phyloP scores from a whole-genome alignment of 2,797 vertebrate species.

The Pogonophryne albipinna region DNA sequence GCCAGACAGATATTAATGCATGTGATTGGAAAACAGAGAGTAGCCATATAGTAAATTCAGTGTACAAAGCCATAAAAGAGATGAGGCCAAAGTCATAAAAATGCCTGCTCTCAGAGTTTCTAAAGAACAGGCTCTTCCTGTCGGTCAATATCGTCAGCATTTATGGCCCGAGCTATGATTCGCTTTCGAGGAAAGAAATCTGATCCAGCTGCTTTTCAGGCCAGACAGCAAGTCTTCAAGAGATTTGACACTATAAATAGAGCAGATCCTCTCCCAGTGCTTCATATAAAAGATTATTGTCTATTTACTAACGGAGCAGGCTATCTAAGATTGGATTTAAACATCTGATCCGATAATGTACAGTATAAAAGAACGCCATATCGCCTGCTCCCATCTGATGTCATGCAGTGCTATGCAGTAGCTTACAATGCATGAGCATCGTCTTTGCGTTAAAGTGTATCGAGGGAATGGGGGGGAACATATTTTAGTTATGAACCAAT shows the following conservation, averaged over 20 bases:
- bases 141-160: conserved; percentile 68
- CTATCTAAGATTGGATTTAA: conserved; percentile 26
- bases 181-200: conserved; percentile 42
- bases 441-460: conserved; percentile 14
- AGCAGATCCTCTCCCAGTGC: conserved; percentile 14
- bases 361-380: conserved; percentile 9
- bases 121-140: conserved; percentile 61
- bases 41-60: conserved; percentile 69
- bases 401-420: neutral
- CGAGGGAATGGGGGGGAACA: conserved; percentile 1
- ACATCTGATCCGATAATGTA: conserved; percentile 36
- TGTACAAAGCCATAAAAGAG: conserved; percentile 63
- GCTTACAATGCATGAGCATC: neutral
- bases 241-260: conserved; percentile 59
- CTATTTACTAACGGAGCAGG: conserved; percentile 25
- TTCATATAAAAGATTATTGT: conserved; percentile 33
- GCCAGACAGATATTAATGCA: conserved; percentile 70
- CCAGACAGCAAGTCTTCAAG: conserved; percentile 49
- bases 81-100: conserved; percentile 72
- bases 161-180: conserved; percentile 69
- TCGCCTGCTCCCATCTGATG: conserved; percentile 12
- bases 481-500: conserved; percentile 40
- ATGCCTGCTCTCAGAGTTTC: conserved; percentile 55
- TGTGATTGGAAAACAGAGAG: conserved; percentile 65
- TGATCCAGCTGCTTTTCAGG: conserved; percentile 50